A percentile compares a stretch with the other conserved stretches of the same genome.
These are phyloP conservation scores for Drosophila fuyamai DNA, from an alignment of 1,140 invertebrate genomes.

Conservation along the genomic window DNA sequence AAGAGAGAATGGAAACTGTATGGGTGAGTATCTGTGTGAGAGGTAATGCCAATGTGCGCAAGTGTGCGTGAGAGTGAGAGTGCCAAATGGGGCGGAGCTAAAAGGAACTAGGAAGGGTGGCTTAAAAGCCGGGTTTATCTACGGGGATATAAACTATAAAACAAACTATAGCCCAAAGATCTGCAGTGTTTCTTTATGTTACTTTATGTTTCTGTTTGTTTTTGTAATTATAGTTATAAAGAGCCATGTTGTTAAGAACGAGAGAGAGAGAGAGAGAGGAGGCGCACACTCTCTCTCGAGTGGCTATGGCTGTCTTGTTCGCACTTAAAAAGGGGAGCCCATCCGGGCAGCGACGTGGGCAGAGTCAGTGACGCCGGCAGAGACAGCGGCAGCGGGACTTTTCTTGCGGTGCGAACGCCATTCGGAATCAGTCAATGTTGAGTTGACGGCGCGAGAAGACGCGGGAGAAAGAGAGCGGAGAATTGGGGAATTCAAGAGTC, in stretches of 20 bases:
- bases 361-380: conserved; percentile 18
- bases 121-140: conserved; percentile 4
- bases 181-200: background rate
- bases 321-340: conserved; percentile 18
- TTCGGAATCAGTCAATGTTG: conserved; percentile 80
- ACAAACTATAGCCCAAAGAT: conserved; percentile 2
- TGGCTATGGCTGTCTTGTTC: conserved; percentile 20
- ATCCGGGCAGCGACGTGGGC: conserved; percentile 32
- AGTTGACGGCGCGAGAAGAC: conserved; percentile 78
- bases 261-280: conserved; percentile 23
- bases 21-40: conserved; percentile 80
- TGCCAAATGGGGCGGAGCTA: conserved; percentile 25
- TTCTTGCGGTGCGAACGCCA: conserved; percentile 77
- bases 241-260: conserved; percentile 14
- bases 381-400: conserved; percentile 55
- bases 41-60: conserved; percentile 33
- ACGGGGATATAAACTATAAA: background rate
- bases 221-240: conserved; percentile 1
- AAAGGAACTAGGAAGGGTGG: conserved; percentile 25
- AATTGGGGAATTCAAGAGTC: background rate
- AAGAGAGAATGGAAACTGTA: conserved; percentile 18
- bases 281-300: background rate
- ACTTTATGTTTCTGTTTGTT: conserved; percentile 13
- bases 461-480: conserved; percentile 19
- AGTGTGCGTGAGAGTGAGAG: background rate